A percentile compares a stretch with the other conserved stretches of the same genome.
Conservation (phyloP, 2,888 invertebrate genomes). For the Abscondita cerata region DNA sequence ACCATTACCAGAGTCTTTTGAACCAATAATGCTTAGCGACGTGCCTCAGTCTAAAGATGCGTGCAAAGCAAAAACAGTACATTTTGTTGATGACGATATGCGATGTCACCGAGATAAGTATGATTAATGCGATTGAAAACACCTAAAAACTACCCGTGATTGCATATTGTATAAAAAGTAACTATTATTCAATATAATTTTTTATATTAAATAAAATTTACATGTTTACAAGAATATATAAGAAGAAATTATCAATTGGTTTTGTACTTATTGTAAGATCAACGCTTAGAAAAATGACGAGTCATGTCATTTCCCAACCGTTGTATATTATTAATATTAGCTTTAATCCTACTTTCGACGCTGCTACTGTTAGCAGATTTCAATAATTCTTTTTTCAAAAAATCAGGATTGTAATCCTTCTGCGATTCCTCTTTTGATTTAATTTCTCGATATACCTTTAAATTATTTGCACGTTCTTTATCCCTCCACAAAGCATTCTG, state of each 20-base stretch:
- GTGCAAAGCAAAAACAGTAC: constrained; percentile 50
- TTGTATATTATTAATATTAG: constrained; percentile 91
- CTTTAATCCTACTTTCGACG: constrained; percentile 83
- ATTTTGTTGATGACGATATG: constrained; percentile 49
- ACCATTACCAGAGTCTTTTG: constrained; percentile 27
- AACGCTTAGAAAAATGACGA: constrained; percentile 73
- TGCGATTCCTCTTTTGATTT: constrained; percentile 59
- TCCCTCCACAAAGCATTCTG: constrained; percentile 77
- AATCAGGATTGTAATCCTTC: constrained; percentile 62
- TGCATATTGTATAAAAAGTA: constrained; percentile 43
- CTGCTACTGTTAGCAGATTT: constrained; percentile 71
- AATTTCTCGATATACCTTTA: constrained; percentile 69
- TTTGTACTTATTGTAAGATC: too few relatives aligned
- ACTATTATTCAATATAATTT: too few relatives aligned
- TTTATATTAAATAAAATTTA: too few relatives aligned
- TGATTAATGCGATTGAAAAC: constrained; percentile 52
- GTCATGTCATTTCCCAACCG: constrained; percentile 81
- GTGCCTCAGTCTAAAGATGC: constrained; percentile 49
- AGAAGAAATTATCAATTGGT: too few relatives aligned
- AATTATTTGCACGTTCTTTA: constrained; percentile 68
- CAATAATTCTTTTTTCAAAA: constrained; percentile 68
- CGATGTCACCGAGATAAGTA: constrained; percentile 48
- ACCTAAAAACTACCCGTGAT: constrained; percentile 49
- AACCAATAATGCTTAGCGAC: constrained; percentile 50
- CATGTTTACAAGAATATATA: too few relatives aligned